phyloP scores from a whole-genome alignment of 1,140 invertebrate species.

The Pristionchus pacificus region DNA sequence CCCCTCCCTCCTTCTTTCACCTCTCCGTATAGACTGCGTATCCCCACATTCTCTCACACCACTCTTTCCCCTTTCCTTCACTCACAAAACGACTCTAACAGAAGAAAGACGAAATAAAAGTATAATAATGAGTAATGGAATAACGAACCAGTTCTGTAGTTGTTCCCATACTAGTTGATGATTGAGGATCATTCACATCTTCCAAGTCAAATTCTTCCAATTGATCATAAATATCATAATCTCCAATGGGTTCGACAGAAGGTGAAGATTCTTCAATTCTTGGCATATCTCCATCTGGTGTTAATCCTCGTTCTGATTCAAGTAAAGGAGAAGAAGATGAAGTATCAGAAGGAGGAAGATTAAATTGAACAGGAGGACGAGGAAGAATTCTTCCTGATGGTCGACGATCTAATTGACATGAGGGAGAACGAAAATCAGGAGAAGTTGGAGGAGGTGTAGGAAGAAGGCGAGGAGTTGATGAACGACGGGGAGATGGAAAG shows the following conservation, averaged over 20 bases:
- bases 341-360: background rate
- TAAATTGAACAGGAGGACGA: constrained; percentile 10
- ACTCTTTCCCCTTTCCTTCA: too few species aligned
- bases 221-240: too few species aligned
- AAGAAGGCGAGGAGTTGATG: constrained; percentile 19
- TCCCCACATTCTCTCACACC: too few species aligned
- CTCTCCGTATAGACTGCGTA: too few species aligned
- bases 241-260: background rate
- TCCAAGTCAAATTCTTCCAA: background rate
- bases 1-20: too few species aligned
- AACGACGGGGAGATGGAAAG: background rate
- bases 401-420: constrained; percentile 16
- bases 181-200: too few species aligned
- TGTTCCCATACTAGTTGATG: too few species aligned
- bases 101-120: too few species aligned
- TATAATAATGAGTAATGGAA: too few species aligned
- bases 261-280: background rate
- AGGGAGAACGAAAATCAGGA: constrained; percentile 25
- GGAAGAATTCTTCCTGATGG: constrained; percentile 26
- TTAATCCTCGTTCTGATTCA: background rate
- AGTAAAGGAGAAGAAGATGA: background rate
- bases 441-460: constrained; percentile 29
- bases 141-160: too few species aligned
- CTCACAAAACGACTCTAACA: too few species aligned
- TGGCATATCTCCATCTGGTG: background rate